phyloP scores from a whole-genome alignment of 2,888 invertebrate species.

The Acanthococcus lagerstroemiae region DNA sequence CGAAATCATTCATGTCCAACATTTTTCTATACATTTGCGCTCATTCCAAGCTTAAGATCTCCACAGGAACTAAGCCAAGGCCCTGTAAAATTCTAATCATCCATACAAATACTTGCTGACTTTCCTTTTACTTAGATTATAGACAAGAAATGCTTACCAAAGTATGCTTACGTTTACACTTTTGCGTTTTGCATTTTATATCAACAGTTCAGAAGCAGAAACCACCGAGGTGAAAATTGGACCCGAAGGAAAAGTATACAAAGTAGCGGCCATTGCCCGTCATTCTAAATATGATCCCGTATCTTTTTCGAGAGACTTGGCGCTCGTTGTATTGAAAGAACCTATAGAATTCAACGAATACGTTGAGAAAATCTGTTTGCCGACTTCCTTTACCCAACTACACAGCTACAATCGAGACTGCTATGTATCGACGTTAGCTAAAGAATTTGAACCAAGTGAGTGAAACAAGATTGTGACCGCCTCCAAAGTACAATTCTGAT shows the following conservation, averaged over 20 bases:
- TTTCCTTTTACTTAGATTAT: not conserved
- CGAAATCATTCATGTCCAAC: no score
- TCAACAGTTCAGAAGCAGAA: not conserved
- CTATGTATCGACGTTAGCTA: conserved; percentile 10
- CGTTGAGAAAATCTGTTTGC: conserved; percentile 63
- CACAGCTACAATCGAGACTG: conserved; percentile 30
- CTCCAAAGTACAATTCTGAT: no score
- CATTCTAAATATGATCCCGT: conserved; percentile 60
- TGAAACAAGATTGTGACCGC: not conserved
- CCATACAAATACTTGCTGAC: no score
- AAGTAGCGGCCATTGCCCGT: conserved; percentile 54
- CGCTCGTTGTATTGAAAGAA: conserved; percentile 57
- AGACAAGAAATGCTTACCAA: no score
- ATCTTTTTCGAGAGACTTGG: conserved; percentile 56
- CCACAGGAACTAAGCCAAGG: no score
- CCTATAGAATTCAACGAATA: conserved; percentile 54
- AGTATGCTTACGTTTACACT: no score
- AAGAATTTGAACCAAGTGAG: conserved; percentile 10
- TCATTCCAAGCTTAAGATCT: no score
- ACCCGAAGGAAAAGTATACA: not conserved
- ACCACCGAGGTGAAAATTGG: conserved; percentile 9
- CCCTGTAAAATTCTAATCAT: no score
- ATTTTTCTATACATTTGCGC: no score
- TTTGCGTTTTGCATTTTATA: no score
- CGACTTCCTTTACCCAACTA: conserved; percentile 41